Evolutionary conservation across 2,888 invertebrate species (phyloP).

Genomic region (Aporophyla lueneburgensis): DNA sequence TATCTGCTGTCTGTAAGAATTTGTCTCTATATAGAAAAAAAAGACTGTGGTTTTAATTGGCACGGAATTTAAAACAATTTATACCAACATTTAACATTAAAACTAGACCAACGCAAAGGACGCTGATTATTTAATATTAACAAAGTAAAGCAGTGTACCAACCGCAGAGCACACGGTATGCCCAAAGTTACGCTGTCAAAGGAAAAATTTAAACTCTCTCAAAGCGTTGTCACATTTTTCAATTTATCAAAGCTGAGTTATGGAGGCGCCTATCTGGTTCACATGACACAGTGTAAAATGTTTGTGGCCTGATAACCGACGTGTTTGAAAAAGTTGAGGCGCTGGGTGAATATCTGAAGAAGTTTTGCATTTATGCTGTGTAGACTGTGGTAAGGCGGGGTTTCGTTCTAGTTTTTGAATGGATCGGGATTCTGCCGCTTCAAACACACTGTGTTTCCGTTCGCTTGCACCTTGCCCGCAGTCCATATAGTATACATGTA

Average conservation of each 20-base stretch:
- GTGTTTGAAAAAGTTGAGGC: conserved; percentile 28
- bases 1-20: background rate
- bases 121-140: conserved; percentile 45
- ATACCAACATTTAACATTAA: conserved; percentile 10
- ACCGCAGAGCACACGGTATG: conserved; percentile 50
- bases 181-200: conserved; percentile 68
- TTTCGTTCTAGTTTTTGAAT: background rate
- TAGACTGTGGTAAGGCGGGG: background rate
- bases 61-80: background rate
- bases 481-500: no score
- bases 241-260: conserved; percentile 67
- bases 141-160: conserved; percentile 17
- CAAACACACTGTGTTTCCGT: background rate
- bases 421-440: background rate
- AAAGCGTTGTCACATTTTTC: conserved; percentile 62
- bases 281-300: conserved; percentile 43
- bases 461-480: background rate
- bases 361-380: background rate
- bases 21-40: background rate
- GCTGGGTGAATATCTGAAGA: conserved; percentile 10
- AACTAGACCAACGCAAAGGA: conserved; percentile 10
- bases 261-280: conserved; percentile 35
- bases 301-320: conserved; percentile 34
- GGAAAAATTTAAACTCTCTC: conserved; percentile 68
- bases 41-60: background rate